Conservation (phyloP, 1,140 invertebrate genomes). For the Neocloeon triangulifer region DNA sequence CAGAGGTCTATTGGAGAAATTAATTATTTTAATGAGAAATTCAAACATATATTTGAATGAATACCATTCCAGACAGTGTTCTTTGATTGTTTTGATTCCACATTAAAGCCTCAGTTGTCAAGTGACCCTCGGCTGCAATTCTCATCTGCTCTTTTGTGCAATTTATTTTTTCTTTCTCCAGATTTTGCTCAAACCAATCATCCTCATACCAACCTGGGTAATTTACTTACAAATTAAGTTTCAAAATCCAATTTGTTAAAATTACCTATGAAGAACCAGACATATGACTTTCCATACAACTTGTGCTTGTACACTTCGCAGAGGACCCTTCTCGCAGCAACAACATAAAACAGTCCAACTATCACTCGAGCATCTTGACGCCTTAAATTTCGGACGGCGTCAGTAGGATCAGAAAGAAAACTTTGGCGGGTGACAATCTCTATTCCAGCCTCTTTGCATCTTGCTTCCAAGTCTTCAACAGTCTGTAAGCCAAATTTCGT, state of each 20-base stretch:
- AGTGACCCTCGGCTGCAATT: conserved; percentile 82
- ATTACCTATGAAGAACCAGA: conserved; percentile 98
- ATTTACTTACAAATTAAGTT: neutral
- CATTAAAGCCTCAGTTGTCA: conserved; percentile 96
- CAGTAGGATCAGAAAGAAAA: conserved; percentile 87
- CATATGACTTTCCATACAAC: conserved; percentile 86
- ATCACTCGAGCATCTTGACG: conserved; percentile 91
- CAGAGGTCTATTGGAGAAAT: conserved; percentile 27
- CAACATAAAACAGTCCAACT: conserved; percentile 94
- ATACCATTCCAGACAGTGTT: conserved; percentile 80
- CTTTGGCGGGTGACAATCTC: conserved; percentile 91
- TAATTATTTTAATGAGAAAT: conserved; percentile 2
- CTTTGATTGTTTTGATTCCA: conserved; percentile 85
- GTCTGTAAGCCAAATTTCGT: conserved; percentile 35
- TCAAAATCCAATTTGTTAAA: conserved; percentile 6
- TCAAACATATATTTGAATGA: no score
- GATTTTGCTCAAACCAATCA: conserved; percentile 85
- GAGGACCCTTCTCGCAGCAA: conserved; percentile 81
- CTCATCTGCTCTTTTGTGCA: conserved; percentile 87
- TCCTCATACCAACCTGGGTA: conserved; percentile 88
- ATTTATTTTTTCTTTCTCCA: conserved; percentile 72
- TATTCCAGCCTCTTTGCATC: conserved; percentile 80
- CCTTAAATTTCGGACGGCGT: conserved; percentile 83
- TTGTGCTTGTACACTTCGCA: conserved; percentile 93
- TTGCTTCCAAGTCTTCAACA: conserved; percentile 86